Conservation (phyloP, 2,888 invertebrate species). For the Amphipyra berbera region DNA sequence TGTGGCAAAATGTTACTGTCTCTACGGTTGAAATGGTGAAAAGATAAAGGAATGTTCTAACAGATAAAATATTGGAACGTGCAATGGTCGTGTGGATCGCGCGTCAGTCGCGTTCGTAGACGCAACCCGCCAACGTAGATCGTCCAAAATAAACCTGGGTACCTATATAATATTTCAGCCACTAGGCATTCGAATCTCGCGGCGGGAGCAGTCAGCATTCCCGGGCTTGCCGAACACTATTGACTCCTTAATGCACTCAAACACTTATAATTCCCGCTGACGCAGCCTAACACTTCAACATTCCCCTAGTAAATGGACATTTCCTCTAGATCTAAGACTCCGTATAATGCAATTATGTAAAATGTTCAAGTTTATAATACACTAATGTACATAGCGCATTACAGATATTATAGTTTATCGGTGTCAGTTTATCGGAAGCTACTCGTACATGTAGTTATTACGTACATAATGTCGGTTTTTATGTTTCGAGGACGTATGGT, state of each 20-base stretch:
- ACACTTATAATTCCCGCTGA: conserved; percentile 36
- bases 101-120: conserved; percentile 75
- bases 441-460: conserved; percentile 54
- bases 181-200: conserved; percentile 71
- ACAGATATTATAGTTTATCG: conserved; percentile 52
- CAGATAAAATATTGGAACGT: conserved; percentile 62
- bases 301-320: conserved; percentile 32
- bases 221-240: conserved; percentile 58
- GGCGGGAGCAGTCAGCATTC: conserved; percentile 65
- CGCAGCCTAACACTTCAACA: conserved; percentile 45
- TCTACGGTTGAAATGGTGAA: conserved; percentile 20
- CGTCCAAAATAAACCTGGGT: conserved; percentile 82
- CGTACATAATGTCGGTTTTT: conserved; percentile 61
- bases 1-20: conserved; percentile 27
- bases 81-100: conserved; percentile 68
- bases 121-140: conserved; percentile 81
- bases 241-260: conserved; percentile 46
- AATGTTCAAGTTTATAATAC: conserved; percentile 23
- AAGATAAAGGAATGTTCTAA: conserved; percentile 52
- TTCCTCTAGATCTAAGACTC: conserved; percentile 35
- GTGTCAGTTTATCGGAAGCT: conserved; percentile 67
- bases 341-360: conserved; percentile 7
- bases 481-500: conserved; percentile 68
- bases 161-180: conserved; percentile 79
- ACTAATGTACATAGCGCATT: conserved; percentile 30